A percentile compares a stretch with the other conserved stretches of the same genome.
Conservation (phyloP, 2,888 invertebrate genomes). For the Drosophila peninsularis region DNA sequence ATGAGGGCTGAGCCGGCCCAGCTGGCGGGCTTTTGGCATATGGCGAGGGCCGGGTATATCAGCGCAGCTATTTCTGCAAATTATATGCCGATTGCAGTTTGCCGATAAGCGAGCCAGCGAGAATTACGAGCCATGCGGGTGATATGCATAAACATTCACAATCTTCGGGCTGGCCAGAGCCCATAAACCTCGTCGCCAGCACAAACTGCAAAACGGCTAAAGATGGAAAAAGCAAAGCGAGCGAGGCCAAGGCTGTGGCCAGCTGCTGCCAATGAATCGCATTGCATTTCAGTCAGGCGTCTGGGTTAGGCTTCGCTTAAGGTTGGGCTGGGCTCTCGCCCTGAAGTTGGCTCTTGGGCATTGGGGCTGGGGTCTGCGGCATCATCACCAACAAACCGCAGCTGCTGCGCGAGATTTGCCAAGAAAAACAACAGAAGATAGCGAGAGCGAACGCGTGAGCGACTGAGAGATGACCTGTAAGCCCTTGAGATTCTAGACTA, state of each 20-base stretch:
- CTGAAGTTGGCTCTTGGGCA: conserved; percentile 4
- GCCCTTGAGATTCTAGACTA: background rate
- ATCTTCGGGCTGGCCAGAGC: conserved; percentile 8
- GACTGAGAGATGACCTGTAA: conserved; percentile 1
- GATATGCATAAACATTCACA: conserved; percentile 36
- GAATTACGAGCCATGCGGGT: conserved; percentile 76
- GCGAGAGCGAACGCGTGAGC: background rate
- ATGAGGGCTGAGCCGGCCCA: background rate
- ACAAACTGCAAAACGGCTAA: conserved; percentile 18
- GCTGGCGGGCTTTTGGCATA: conserved; percentile 5
- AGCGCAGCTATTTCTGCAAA: conserved; percentile 39
- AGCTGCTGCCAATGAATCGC: conserved; percentile 53
- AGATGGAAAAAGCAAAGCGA: background rate
- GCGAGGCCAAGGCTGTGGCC: conserved; percentile 34
- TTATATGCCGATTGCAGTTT: conserved; percentile 76
- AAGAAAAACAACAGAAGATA: conserved; percentile 20
- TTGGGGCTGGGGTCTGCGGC: conserved; percentile 8
- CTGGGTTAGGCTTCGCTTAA: background rate
- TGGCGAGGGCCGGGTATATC: conserved; percentile 5
- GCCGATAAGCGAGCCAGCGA: conserved; percentile 68
- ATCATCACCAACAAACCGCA: conserved; percentile 54
- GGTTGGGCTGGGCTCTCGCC: background rate
- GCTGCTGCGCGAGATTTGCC: conserved; percentile 71
- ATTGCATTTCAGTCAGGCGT: conserved; percentile 11
- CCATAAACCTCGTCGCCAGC: conserved; percentile 24